Conservation (phyloP, 2,113 vertebrate species). For the Felis chaus region DNA sequence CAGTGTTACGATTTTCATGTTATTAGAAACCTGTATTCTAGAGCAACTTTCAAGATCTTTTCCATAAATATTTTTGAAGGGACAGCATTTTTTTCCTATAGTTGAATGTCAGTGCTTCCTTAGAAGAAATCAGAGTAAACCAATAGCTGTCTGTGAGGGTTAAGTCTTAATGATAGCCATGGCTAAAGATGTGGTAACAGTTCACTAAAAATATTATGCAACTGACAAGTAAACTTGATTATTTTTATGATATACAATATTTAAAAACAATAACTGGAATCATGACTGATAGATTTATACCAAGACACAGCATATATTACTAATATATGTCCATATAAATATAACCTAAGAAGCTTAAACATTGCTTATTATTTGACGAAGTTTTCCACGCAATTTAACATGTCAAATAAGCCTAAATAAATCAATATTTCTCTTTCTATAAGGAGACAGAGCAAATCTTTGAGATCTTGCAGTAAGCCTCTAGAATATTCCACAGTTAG, state of each 20-base stretch:
- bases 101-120: neutral
- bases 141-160: neutral
- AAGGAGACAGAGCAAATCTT: neutral
- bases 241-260: neutral
- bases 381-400: neutral
- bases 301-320: neutral
- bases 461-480: neutral
- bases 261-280: neutral
- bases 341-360: too few relatives aligned
- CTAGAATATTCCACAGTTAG: neutral
- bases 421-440: neutral
- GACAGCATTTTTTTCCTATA: neutral
- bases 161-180: neutral
- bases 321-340: neutral
- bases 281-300: neutral
- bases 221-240: neutral
- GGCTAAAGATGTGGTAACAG: neutral
- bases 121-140: neutral
- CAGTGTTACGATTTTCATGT: neutral
- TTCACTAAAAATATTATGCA: neutral
- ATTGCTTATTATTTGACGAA: neutral
- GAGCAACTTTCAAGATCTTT: neutral
- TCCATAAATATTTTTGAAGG: neutral
- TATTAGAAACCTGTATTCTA: neutral
- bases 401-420: neutral